Conservation (phyloP, 2,797 vertebrate species). For the Lindbergichthys nudifrons region DNA sequence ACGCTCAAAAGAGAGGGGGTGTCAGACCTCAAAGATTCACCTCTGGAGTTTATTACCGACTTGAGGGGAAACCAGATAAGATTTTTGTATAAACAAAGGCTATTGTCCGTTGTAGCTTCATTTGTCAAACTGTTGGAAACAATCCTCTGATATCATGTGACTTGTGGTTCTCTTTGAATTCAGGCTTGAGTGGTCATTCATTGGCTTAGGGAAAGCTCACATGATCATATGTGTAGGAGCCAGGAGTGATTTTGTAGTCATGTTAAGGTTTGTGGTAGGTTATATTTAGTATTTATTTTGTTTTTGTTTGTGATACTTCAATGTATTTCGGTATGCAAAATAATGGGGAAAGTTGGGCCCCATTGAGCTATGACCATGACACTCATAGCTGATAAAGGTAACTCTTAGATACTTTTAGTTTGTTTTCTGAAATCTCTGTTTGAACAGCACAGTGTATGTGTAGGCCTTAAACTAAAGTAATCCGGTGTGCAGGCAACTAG, state of each 20-base stretch:
- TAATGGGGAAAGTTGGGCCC: no score
- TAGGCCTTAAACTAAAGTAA: neutral
- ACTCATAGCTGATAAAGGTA: no score
- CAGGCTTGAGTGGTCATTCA: conserved; percentile 22
- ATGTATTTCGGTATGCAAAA: no score
- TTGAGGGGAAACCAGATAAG: conserved; percentile 68
- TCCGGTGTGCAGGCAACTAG: neutral
- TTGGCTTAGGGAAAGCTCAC: conserved; percentile 27
- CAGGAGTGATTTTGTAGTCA: no score
- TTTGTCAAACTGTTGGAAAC: conserved; percentile 53
- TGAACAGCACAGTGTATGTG: neutral
- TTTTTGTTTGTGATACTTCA: no score
- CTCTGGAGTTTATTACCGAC: conserved; percentile 55
- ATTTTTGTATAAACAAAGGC: conserved; percentile 60
- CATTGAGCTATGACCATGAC: no score
- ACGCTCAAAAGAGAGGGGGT: conserved; percentile 4
- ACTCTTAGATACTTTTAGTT: no score
- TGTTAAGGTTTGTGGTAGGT: no score
- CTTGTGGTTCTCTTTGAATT: conserved; percentile 40
- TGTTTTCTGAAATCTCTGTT: neutral
- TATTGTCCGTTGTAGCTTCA: conserved; percentile 58
- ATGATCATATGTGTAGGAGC: conserved; percentile 15
- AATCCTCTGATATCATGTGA: conserved; percentile 16
- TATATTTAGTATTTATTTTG: no score
- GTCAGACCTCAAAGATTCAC: conserved; percentile 35